Percentiles rank a stretch among this genome's conserved stretches.
These are phyloP conservation scores for Drosophila paucipuncta DNA, from an alignment of 2,888 invertebrate genomes.

Conservation along the genomic window DNA sequence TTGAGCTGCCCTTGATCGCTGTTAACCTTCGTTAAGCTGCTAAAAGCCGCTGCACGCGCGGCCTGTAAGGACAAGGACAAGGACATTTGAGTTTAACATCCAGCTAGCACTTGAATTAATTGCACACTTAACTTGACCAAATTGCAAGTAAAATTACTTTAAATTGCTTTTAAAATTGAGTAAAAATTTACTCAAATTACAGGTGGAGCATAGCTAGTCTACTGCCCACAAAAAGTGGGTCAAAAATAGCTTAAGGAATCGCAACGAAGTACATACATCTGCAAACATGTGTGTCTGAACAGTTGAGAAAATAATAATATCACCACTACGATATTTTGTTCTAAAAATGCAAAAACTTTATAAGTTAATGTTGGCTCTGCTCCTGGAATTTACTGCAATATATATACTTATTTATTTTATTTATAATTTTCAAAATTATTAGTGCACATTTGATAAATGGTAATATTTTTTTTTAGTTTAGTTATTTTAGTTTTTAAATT, in stretches of 20 bases:
- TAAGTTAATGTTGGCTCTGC: not conserved
- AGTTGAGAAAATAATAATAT: not conserved
- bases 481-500: too few species aligned
- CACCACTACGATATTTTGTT: not conserved
- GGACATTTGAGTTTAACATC: not conserved
- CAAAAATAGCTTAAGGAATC: not conserved
- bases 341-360: not conserved
- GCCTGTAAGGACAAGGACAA: conserved; percentile 35
- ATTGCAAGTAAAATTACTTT: conserved; percentile 54
- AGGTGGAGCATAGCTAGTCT: too few species aligned
- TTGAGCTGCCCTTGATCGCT: conserved; percentile 77
- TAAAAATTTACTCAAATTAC: not conserved
- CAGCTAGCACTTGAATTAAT: conserved; percentile 30
- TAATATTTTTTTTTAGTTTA: not conserved
- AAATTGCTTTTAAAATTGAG: conserved; percentile 33
- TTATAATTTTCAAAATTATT: not conserved
- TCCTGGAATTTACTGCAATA: not conserved
- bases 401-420: not conserved
- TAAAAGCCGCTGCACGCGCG: conserved; percentile 19
- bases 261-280: not conserved
- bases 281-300: not conserved
- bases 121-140: conserved; percentile 16
- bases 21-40: conserved; percentile 56
- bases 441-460: not conserved
- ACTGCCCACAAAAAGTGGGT: not conserved